Percentiles rank a stretch among this genome's conserved stretches.
Evolutionary conservation across 2,888 invertebrate species (phyloP).

Genomic region (Notocelia uddmanniana): DNA sequence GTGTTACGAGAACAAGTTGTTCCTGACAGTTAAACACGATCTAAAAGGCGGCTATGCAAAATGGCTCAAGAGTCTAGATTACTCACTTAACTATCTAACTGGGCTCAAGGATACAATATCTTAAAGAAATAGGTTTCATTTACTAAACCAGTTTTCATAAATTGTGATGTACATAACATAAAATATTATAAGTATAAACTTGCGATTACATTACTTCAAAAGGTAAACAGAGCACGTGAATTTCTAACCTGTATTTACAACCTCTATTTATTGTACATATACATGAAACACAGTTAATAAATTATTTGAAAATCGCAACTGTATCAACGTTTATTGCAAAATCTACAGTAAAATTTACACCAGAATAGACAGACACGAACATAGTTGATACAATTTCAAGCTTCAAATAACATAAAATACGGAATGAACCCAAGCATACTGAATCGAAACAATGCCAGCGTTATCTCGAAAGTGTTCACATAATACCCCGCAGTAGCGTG

Average conservation of each 20-base stretch:
- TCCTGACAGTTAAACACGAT: slow-evolving; percentile 6
- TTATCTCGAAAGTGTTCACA: slow-evolving; percentile 24
- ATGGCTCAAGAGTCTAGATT: slow-evolving; percentile 6
- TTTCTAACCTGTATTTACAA: too few relatives aligned
- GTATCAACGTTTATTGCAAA: not conserved
- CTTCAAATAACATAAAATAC: slow-evolving; percentile 23
- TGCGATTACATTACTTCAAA: too few relatives aligned
- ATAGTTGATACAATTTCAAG: slow-evolving; percentile 21
- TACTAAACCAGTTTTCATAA: too few relatives aligned
- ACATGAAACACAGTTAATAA: too few relatives aligned
- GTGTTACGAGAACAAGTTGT: slow-evolving; percentile 6
- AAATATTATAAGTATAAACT: too few relatives aligned
- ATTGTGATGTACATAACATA: too few relatives aligned
- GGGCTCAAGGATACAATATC: not conserved
- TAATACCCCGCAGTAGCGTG: slow-evolving; percentile 13
- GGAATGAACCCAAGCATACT: slow-evolving; percentile 5
- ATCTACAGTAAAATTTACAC: not conserved
- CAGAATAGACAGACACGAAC: not conserved
- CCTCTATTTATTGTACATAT: too few relatives aligned
- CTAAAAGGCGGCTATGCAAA: slow-evolving; percentile 3
- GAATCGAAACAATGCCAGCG: slow-evolving; percentile 24
- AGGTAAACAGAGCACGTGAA: too few relatives aligned
- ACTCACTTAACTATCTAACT: slow-evolving; percentile 20
- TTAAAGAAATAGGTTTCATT: not conserved
- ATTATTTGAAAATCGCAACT: not conserved